Evolutionary conservation across 2,888 invertebrate genomes (phyloP).

Genomic region (Heliothis peltigera): DNA sequence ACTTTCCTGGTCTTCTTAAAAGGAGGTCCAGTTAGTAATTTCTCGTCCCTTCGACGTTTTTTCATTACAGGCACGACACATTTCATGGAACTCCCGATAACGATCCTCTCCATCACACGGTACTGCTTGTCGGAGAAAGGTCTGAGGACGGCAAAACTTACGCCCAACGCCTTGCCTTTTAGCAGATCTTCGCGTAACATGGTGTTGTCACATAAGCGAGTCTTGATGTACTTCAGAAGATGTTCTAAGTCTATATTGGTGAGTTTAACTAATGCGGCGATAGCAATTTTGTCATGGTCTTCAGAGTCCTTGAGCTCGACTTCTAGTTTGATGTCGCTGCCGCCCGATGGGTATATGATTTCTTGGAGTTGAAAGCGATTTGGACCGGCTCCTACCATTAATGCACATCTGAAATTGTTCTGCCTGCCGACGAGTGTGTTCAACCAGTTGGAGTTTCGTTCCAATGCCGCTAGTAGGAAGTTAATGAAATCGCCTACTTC

Average conservation of each 20-base stretch:
- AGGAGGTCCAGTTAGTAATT: slow-evolving; percentile 68
- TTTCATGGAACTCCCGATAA: slow-evolving; percentile 73
- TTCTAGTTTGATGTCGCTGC: slow-evolving; percentile 77
- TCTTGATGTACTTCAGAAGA: slow-evolving; percentile 79
- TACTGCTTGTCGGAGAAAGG: slow-evolving; percentile 81
- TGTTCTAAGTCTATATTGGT: slow-evolving; percentile 75
- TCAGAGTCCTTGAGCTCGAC: slow-evolving; percentile 82
- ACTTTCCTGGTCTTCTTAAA: slow-evolving; percentile 75
- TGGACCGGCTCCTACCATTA: slow-evolving; percentile 83
- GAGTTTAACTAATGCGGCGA: slow-evolving; percentile 79
- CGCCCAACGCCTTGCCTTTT: slow-evolving; percentile 80
- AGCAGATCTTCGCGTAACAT: slow-evolving; percentile 77
- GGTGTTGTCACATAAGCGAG: slow-evolving; percentile 74
- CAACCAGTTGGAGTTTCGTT: slow-evolving; percentile 81
- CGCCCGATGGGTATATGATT: slow-evolving; percentile 80
- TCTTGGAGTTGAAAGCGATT: slow-evolving; percentile 84
- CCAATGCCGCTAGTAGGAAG: slow-evolving; percentile 78
- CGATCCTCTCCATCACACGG: slow-evolving; percentile 80
- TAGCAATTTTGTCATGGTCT: slow-evolving; percentile 83
- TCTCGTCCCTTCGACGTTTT: slow-evolving; percentile 76
- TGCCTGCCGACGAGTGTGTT: slow-evolving; percentile 78
- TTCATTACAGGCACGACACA: slow-evolving; percentile 66
- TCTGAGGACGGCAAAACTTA: slow-evolving; percentile 79
- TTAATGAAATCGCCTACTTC: slow-evolving; percentile 81
- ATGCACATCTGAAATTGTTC: slow-evolving; percentile 78